Conservation (phyloP, 2,888 invertebrate genomes). For the Acleris literana region DNA sequence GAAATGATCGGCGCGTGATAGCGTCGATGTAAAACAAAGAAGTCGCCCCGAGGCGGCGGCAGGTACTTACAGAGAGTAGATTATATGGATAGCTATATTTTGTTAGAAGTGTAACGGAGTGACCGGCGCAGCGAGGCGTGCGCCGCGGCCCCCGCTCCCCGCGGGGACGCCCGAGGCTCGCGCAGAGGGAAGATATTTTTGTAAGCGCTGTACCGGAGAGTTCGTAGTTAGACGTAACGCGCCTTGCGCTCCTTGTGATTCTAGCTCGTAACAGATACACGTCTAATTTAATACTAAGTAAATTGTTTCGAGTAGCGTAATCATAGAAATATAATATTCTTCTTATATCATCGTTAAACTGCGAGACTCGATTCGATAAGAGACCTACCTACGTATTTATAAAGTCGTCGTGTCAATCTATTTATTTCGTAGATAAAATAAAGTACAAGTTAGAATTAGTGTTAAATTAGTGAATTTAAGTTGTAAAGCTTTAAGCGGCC, state of each 20-base stretch:
- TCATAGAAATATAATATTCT: slow-evolving; percentile 11
- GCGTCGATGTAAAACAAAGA: slow-evolving; percentile 44
- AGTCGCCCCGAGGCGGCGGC: slow-evolving; percentile 10
- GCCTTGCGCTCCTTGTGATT: slow-evolving; percentile 47
- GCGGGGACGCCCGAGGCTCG: too few species aligned
- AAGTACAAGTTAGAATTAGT: slow-evolving; percentile 71
- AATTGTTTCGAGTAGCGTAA: slow-evolving; percentile 26
- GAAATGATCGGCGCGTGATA: slow-evolving; percentile 43
- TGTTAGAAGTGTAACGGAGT: slow-evolving; percentile 38
- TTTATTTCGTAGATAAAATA: slow-evolving; percentile 67
- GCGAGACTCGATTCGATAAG: neutral
- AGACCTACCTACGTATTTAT: slow-evolving; percentile 38
- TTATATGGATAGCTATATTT: slow-evolving; percentile 40
- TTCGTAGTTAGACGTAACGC: slow-evolving; percentile 31
- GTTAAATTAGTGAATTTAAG: slow-evolving; percentile 48
- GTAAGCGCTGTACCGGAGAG: slow-evolving; percentile 40
- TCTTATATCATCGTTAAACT: slow-evolving; percentile 7
- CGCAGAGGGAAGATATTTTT: slow-evolving; percentile 41
- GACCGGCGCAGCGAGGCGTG: slow-evolving; percentile 1
- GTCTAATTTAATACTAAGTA: slow-evolving; percentile 41
- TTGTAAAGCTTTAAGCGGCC: slow-evolving; percentile 59
- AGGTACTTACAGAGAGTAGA: slow-evolving; percentile 27
- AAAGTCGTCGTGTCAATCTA: slow-evolving; percentile 54
- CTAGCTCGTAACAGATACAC: slow-evolving; percentile 44
- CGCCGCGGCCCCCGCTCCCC: too few species aligned